Evolutionary conservation across 1,140 invertebrate species (phyloP).

Genomic region (Conus betulinus): DNA sequence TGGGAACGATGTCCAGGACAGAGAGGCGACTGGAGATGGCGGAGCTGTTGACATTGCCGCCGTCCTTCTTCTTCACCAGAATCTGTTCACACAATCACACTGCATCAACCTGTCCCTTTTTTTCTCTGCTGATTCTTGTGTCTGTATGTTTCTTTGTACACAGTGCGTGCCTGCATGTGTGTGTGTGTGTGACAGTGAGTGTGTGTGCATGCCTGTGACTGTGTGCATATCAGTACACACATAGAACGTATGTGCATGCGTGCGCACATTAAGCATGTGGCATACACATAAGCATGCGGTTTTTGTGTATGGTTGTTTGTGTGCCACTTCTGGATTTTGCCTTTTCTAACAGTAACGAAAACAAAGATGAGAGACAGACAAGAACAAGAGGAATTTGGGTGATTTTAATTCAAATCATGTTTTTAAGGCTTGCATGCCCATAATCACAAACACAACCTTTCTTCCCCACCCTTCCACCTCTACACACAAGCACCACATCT

Average conservation of each 20-base stretch:
- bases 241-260: too few relatives aligned
- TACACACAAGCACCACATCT: too few relatives aligned
- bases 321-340: background rate
- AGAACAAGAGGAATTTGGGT: too few relatives aligned
- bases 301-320: background rate
- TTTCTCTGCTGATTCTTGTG: too few relatives aligned
- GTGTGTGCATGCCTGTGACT: background rate
- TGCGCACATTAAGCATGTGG: background rate
- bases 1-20: slow-evolving; percentile 30
- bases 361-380: too few relatives aligned
- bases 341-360: too few relatives aligned
- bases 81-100: slow-evolving; percentile 21
- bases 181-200: background rate
- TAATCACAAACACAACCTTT: background rate
- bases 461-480: background rate
- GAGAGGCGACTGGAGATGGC: slow-evolving; percentile 41
- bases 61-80: slow-evolving; percentile 41
- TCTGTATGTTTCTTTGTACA: too few relatives aligned
- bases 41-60: slow-evolving; percentile 11
- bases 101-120: too few relatives aligned
- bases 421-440: too few relatives aligned
- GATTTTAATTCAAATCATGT: too few relatives aligned
- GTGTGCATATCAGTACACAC: background rate
- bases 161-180: background rate
- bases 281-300: background rate